Evolutionary conservation across 2,888 invertebrate species (phyloP), one percentile per base, ranked within the genome.

Genomic region (Phymatocera aterrima): DNA sequence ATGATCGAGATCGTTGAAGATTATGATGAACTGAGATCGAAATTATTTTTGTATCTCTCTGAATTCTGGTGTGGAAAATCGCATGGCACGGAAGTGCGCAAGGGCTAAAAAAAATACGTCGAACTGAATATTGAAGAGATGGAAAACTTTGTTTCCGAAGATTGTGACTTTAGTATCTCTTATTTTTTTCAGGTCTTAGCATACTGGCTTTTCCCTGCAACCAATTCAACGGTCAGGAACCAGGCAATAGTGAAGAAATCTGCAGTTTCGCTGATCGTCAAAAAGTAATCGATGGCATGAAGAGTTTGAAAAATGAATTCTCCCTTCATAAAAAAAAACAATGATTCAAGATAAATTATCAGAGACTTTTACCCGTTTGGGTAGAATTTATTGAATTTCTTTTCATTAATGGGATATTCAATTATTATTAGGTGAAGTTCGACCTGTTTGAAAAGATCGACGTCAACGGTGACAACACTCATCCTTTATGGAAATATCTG

Each of bases 131-230:
- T n/a, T n/a, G n/a, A n/a, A n/a, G n/a, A n/a, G n/a, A n/a, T n/a
- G n/a, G n/a, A n/a, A n/a, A n/a, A n/a, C n/a, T n/a, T n/a, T n/a
- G n/a, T n/a, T n/a, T n/a, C 5, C 28, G 1, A 1, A 51, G n/a
- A 4, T 34, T 10, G 31, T 15, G 10, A 43, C 18, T 21, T 15
- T n/a, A 65, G 2, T 21, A 21, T 18, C 10, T 3, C 12, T 5
- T 40, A 24, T 40, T n/a, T 40, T 5, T 24, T 21, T 31, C 91
- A 93, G 94, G 97, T 81, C 91, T 97, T 54, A 93, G 93, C 83
- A 96, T 97, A 84, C 92, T 97, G 80, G 97, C 95, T 0, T 97
- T 97, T 89, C 97, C 97, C 0, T 97, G 97, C 91, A 97, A 97
- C 89, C 97, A 97, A 89, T 97, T 97, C 86, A 94, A 93, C 31